Base-by-base conservation (phyloP, 2,797 vertebrate species). In the Hydrocynus forskahlii region DNA sequence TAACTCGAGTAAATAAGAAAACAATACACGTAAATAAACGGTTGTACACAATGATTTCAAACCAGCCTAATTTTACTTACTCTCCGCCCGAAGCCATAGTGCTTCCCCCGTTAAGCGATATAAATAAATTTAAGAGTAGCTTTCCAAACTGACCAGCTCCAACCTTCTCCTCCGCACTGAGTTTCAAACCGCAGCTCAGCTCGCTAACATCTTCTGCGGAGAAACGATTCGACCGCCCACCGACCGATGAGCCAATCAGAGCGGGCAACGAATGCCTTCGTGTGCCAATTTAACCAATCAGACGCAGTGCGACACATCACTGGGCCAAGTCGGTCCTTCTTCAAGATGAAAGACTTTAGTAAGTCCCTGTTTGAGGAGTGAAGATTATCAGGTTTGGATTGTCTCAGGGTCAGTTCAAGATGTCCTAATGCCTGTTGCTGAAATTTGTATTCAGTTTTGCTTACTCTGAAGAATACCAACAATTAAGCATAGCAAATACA, bases 51-150 rank as follows among this genome's bases (percentile, higher is more conserved):
- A 1, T 14, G 0, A 6, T 10, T 6, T 38, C 59, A n/a, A 19
- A 25, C 2, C 45, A 38, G 9, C 0, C 68, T 35, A 23, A 17
- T 38, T 88, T 0, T 88, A 94, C 95, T 95, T 88, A 96, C 95
- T 96, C 95, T 90, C 91, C 94, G 86, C 92, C 94, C 90, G 95
- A 95, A 88, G 95, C 94, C 95, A 96, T 96, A 86, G 90, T 94
- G 80, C 88, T 92, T 91, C 90, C 88, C 90, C 88, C 89, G 88
- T 80, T 84, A 90, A 89, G 85, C 78, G 72, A 75, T 92, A 94
- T 93, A 94, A 95, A 94, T 92, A 92, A 86, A 7, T 86, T 85
- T 86, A 88, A 92, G 89, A 87, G 81, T 78, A 74, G 85, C 73
- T 91, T 87, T 86, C 70, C 89, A 77, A 84, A 88, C 88, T 86